Evolutionary conservation across 2,888 invertebrate species (phyloP).

Genomic region (Macropis europaea): DNA sequence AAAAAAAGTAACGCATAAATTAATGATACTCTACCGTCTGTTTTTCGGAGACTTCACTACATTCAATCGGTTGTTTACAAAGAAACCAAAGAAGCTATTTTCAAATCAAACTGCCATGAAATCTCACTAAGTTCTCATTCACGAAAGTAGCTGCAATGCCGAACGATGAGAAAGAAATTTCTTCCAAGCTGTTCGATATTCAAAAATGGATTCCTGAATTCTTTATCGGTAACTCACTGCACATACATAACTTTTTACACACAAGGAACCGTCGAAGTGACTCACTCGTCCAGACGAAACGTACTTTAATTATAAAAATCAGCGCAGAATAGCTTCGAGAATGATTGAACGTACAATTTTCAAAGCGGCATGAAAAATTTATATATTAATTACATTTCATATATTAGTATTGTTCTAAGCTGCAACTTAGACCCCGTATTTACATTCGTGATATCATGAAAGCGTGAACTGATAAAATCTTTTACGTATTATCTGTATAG

Average conservation of each 20-base stretch:
- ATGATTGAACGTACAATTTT: conserved; percentile 9
- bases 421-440: conserved; percentile 27
- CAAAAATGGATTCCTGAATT: conserved; percentile 57
- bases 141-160: conserved; percentile 2
- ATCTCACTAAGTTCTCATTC: conserved; percentile 8
- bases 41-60: neutral
- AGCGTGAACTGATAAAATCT: neutral
- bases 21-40: neutral
- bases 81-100: conserved; percentile 11
- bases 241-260: neutral
- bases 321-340: conserved; percentile 5
- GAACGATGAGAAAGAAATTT: conserved; percentile 13
- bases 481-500: conserved; percentile 22
- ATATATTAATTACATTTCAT: conserved; percentile 43
- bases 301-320: conserved; percentile 48
- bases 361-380: conserved; percentile 41
- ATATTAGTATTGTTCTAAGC: conserved; percentile 26
- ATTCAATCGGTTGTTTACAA: no score
- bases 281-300: neutral
- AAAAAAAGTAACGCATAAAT: neutral
- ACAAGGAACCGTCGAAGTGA: neutral
- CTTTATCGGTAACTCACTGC: conserved; percentile 47
- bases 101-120: neutral
- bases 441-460: conserved; percentile 17
- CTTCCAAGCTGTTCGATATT: conserved; percentile 34